phyloP scores from a whole-genome alignment of 2,888 invertebrate genomes.

The Philhelius pedissequus region DNA sequence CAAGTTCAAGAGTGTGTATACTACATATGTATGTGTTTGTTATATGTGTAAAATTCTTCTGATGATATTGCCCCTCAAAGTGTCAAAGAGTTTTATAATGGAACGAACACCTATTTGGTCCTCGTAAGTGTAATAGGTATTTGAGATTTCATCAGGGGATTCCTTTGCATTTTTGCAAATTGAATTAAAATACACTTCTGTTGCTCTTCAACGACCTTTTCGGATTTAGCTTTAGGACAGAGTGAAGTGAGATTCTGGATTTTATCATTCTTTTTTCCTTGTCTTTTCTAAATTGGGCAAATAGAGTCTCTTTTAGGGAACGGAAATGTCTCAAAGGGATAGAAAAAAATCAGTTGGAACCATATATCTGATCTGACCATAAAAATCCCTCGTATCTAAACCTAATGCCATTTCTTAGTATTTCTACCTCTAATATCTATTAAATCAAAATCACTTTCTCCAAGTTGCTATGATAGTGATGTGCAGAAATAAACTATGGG shows the following conservation, averaged over 20 bases:
- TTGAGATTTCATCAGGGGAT: conserved; percentile 29
- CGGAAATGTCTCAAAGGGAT: not conserved
- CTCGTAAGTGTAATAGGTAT: not conserved
- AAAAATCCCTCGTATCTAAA: too few species aligned
- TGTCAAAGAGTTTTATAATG: conserved; percentile 22
- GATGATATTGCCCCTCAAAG: not conserved
- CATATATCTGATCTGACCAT: too few species aligned
- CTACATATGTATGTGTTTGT: not conserved
- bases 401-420: too few species aligned
- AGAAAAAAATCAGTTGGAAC: not conserved
- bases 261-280: too few species aligned
- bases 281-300: not conserved
- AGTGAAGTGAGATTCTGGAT: not conserved
- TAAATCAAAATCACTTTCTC: too few species aligned
- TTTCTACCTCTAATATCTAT: too few species aligned
- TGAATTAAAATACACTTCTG: conserved; percentile 40
- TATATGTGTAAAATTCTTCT: not conserved
- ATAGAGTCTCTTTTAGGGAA: not conserved
- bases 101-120: not conserved
- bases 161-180: conserved; percentile 24
- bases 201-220: conserved; percentile 20
- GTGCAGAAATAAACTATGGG: too few species aligned
- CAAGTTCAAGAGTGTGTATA: not conserved
- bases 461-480: too few species aligned
- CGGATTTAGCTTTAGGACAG: not conserved